Evolutionary conservation across 1,140 invertebrate species (phyloP).

Genomic region (Procambarus virginalis): DNA sequence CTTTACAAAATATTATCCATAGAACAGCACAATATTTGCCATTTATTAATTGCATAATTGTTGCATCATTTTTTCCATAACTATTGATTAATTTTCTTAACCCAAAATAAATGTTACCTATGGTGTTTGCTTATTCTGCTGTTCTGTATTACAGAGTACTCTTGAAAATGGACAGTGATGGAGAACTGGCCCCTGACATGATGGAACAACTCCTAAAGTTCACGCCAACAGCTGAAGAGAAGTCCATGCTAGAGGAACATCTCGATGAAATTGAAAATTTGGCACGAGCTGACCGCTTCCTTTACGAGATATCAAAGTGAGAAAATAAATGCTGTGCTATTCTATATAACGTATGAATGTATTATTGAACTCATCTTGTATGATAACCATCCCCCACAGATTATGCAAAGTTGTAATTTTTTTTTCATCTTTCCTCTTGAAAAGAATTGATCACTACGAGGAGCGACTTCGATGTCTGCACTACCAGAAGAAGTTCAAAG

Average conservation of each 20-base stretch:
- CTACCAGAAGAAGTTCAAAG: slow-evolving; percentile 96
- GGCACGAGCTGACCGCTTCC: slow-evolving; percentile 94
- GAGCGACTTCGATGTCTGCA: slow-evolving; percentile 92
- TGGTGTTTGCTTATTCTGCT: not conserved
- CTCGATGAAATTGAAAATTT: slow-evolving; percentile 93
- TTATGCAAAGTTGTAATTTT: not conserved
- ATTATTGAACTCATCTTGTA: no score
- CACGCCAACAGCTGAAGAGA: slow-evolving; percentile 94
- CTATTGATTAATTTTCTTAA: no score
- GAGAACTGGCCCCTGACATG: slow-evolving; percentile 97
- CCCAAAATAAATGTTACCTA: no score
- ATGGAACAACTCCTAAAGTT: slow-evolving; percentile 98
- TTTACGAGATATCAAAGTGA: slow-evolving; percentile 97
- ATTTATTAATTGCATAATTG: no score
- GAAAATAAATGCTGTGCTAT: slow-evolving; percentile 67
- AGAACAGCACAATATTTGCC: no score
- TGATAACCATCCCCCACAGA: no score
- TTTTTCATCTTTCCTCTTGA: not conserved
- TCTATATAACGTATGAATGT: no score
- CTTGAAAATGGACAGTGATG: slow-evolving; percentile 94
- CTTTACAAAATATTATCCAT: no score
- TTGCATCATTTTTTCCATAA: no score
- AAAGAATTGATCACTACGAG: slow-evolving; percentile 95
- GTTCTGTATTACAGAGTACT: slow-evolving; percentile 80
- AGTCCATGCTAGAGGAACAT: slow-evolving; percentile 92